phyloP scores from a whole-genome alignment of 2,888 invertebrate species.

The Diloba caeruleocephala region DNA sequence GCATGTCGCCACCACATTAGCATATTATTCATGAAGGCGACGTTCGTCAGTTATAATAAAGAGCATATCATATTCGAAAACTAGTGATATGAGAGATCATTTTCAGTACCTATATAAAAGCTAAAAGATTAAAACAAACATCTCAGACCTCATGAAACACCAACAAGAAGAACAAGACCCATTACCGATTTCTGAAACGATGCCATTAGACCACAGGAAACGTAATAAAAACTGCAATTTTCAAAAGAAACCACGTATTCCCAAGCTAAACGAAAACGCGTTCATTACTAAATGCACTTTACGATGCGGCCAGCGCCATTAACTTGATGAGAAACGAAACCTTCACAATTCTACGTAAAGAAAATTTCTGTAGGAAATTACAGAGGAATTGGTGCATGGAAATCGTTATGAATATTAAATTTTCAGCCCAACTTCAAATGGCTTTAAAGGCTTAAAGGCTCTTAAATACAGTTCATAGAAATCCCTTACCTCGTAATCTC shows the following conservation, averaged over 20 bases:
- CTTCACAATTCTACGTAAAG: constrained; percentile 13
- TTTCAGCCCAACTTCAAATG: neutral
- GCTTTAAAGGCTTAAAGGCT: constrained; percentile 4
- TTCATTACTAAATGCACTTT: constrained; percentile 21
- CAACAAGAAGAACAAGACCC: neutral
- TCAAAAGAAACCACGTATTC: constrained; percentile 6
- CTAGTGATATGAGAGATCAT: too few species aligned
- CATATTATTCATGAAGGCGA: too few species aligned
- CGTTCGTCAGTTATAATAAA: too few species aligned
- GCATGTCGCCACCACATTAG: too few species aligned
- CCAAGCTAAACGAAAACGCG: neutral
- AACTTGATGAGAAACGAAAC: constrained; percentile 7
- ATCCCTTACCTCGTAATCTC: neutral
- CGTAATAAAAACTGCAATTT: constrained; percentile 12
- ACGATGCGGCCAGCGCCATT: constrained; percentile 2
- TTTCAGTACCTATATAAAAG: too few species aligned
- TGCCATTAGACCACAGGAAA: constrained; percentile 7
- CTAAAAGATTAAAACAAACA: neutral
- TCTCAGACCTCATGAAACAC: too few species aligned
- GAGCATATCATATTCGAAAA: too few species aligned
- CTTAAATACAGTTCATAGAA: neutral
- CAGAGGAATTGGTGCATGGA: constrained; percentile 7
- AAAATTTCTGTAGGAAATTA: constrained; percentile 13
- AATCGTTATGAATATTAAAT: constrained; percentile 11
- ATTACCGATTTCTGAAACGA: constrained; percentile 7